These are phyloP conservation scores for Batillaria attramentaria DNA, from an alignment of 1,140 invertebrate genomes.

Conservation along the genomic window DNA sequence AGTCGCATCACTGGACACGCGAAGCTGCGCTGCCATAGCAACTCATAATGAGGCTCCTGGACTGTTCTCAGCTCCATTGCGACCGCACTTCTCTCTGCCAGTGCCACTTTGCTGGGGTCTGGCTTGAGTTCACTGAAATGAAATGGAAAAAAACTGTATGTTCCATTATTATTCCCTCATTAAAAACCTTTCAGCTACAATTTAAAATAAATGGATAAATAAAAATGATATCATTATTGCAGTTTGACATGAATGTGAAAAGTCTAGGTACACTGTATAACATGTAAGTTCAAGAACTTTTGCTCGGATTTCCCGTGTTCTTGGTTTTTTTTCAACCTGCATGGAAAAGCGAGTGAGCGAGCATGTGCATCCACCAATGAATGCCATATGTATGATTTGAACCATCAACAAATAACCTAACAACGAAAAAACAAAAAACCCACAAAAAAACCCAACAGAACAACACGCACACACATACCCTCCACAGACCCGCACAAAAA, in stretches of 20 bases:
- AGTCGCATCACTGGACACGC: conserved; percentile 78
- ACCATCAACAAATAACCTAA: not conserved
- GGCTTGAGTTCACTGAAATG: not conserved
- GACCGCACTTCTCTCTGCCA: not conserved
- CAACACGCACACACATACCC: not conserved
- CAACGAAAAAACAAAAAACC: not conserved
- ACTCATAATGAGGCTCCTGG: conserved; percentile 20
- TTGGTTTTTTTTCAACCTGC: too few species aligned
- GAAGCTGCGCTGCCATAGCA: conserved; percentile 72
- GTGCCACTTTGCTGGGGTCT: not conserved
- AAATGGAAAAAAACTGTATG: not conserved
- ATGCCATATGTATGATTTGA: not conserved
- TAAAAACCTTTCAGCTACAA: too few species aligned
- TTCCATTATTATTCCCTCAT: not conserved
- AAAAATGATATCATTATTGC: too few species aligned
- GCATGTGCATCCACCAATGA: too few species aligned
- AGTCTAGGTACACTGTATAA: too few species aligned
- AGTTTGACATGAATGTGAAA: too few species aligned
- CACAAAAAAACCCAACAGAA: not conserved
- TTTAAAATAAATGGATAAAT: not conserved
- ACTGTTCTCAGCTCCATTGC: conserved; percentile 12
- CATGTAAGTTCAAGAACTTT: too few species aligned
- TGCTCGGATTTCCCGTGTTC: too few species aligned
- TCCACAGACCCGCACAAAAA: too few species aligned
- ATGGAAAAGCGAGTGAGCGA: too few species aligned